Evolutionary conservation across 2,797 vertebrate species (phyloP).

Genomic region (Acanthurus lineatus): DNA sequence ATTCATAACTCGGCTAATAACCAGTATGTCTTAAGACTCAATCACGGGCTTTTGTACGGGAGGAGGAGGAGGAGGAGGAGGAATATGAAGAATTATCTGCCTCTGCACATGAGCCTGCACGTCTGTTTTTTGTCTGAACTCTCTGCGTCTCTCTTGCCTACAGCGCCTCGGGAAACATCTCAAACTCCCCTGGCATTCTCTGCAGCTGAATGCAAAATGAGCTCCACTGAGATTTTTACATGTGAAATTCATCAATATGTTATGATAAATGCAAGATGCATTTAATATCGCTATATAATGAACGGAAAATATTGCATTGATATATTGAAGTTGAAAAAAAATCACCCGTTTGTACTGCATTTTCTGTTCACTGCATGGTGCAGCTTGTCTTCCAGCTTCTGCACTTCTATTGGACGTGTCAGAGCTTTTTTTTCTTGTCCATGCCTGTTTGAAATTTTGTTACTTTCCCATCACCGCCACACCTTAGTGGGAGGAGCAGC

Average conservation of each 20-base stretch:
- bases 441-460: not conserved
- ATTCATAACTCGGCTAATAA: conserved; percentile 59
- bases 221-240: not conserved
- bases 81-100: conserved; percentile 52
- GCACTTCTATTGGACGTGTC: not conserved
- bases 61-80: conserved; percentile 10
- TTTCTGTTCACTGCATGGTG: not conserved
- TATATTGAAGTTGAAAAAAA: not conserved
- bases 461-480: not conserved
- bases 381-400: not conserved
- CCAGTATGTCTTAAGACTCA: conserved; percentile 49
- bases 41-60: conserved; percentile 23
- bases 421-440: not conserved
- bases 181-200: conserved; percentile 20
- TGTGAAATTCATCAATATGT: not conserved
- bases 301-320: not conserved
- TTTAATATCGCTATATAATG: too few relatives aligned
- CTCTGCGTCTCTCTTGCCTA: conserved; percentile 7
- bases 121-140: conserved; percentile 16
- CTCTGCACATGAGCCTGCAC: conserved; percentile 16
- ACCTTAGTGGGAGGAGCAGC: not conserved
- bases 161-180: conserved; percentile 20
- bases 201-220: conserved; percentile 36
- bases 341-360: not conserved
- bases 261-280: not conserved